Percentiles rank a stretch among this genome's conserved stretches.
phyloP scores from a whole-genome alignment of 2,797 vertebrate species.

The Melanotaenia pygmaea region DNA sequence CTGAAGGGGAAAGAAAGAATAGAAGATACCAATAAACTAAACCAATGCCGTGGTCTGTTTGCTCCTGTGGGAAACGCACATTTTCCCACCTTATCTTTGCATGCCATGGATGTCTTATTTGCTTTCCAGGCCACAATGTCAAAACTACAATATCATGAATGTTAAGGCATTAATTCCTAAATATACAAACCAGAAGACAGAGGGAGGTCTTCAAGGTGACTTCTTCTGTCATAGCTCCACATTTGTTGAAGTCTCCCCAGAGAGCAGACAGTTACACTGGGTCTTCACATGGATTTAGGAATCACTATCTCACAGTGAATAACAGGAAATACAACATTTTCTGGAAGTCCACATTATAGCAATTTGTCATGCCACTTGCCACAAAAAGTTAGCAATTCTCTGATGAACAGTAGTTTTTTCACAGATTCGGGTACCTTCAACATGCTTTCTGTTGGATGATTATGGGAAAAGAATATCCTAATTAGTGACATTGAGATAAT shows the following conservation, averaged over 20 bases:
- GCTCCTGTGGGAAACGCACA: conserved; percentile 36
- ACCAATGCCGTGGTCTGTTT: conserved; percentile 42
- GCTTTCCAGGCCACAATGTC: conserved; percentile 62
- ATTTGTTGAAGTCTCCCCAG: background rate
- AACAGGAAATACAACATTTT: background rate
- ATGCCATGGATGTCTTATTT: conserved; percentile 69
- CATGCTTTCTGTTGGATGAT: background rate
- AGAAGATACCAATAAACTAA: conserved; percentile 11
- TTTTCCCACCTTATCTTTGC: conserved; percentile 47
- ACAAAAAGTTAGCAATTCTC: no score
- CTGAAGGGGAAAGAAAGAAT: background rate
- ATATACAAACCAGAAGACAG: background rate
- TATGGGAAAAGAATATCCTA: conserved; percentile 17
- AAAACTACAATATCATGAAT: conserved; percentile 25
- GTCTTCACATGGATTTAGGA: background rate
- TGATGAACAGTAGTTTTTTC: no score
- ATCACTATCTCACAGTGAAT: background rate
- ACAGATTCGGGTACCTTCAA: background rate
- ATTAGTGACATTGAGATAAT: conserved; percentile 8
- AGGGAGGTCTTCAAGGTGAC: background rate
- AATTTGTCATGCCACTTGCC: background rate
- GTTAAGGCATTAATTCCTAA: background rate
- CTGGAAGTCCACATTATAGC: background rate
- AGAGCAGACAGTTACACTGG: background rate
- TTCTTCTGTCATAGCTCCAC: background rate